These are phyloP conservation scores for Rhinolophus ferrumequinum DNA, from an alignment of 2,113 vertebrate species.

Conservation along the genomic window DNA sequence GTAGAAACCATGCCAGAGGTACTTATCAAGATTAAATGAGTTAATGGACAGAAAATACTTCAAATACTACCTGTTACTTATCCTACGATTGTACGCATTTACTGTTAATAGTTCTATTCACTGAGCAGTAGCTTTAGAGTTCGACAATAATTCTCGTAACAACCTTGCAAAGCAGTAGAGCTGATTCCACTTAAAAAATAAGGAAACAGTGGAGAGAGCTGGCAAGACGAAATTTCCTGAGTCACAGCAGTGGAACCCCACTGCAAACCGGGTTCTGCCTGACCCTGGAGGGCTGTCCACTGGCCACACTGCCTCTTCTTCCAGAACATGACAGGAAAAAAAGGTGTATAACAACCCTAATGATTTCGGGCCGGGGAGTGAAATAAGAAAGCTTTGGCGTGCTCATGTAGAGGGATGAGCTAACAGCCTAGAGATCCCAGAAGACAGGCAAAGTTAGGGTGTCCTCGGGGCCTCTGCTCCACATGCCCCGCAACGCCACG, in stretches of 20 bases:
- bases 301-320: no score
- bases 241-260: no score
- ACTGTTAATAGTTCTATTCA: rapidly evolving
- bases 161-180: rapidly evolving
- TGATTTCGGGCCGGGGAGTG: no score
- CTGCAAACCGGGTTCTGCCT: neutral
- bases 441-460: rapidly evolving
- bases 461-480: neutral
- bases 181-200: no score
- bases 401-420: rapidly evolving
- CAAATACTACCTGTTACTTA: rapidly evolving
- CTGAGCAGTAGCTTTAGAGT: neutral
- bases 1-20: neutral
- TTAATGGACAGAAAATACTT: rapidly evolving
- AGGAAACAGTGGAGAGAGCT: neutral
- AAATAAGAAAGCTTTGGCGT: neutral
- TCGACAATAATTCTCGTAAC: rapidly evolving
- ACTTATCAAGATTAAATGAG: neutral
- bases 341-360: no score
- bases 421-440: rapidly evolving
- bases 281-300: neutral
- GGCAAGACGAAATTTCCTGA: rapidly evolving
- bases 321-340: neutral
- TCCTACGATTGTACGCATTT: rapidly evolving
- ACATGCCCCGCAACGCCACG: rapidly evolving